Evolutionary conservation across 2,797 vertebrate species (phyloP).

Genomic region (Botia almorhae): DNA sequence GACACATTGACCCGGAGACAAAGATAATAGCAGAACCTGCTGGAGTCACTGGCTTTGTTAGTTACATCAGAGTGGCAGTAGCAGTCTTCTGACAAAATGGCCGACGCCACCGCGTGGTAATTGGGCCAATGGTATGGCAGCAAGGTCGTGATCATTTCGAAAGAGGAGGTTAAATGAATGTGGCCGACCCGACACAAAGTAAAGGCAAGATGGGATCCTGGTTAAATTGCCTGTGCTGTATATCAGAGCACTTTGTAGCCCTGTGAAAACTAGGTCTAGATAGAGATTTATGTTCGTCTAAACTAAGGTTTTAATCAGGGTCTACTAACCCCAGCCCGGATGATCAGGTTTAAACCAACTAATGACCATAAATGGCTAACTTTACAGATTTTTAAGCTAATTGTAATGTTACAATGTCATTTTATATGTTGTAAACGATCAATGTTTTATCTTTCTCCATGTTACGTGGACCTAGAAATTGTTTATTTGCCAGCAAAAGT

Average conservation of each 20-base stretch:
- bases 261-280: neutral
- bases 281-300: neutral
- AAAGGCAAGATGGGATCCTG: neutral
- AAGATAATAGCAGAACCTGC: slow-evolving; percentile 24
- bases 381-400: no score
- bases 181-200: neutral
- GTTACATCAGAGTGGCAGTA: slow-evolving; percentile 30
- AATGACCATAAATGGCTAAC: no score
- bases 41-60: slow-evolving; percentile 16
- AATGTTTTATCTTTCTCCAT: no score
- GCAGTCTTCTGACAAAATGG: neutral
- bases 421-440: no score
- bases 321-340: neutral
- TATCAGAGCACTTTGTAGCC: neutral
- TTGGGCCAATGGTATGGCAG: slow-evolving; percentile 26
- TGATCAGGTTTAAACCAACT: neutral
- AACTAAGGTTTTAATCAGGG: neutral
- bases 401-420: no score
- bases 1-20: neutral
- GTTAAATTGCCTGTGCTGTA: neutral
- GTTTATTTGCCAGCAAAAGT: no score
- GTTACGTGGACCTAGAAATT: no score
- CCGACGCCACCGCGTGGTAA: slow-evolving; percentile 5
- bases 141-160: neutral
- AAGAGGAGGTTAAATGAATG: slow-evolving; percentile 9